Evolutionary conservation across 2,888 invertebrate species (phyloP).

Genomic region (Chesias legatella): DNA sequence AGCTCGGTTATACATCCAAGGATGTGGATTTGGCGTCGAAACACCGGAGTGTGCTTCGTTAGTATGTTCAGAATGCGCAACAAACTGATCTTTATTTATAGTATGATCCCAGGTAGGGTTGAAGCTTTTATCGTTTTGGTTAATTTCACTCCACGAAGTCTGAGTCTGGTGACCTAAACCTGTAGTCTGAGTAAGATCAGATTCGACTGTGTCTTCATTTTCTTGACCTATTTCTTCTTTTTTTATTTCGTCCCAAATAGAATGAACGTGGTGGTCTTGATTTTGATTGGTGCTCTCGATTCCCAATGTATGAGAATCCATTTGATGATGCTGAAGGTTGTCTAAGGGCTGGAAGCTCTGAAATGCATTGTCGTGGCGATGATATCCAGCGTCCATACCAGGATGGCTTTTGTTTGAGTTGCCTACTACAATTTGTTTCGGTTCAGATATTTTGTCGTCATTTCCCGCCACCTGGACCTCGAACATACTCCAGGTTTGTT

Average conservation of each 20-base stretch:
- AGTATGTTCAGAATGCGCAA: conserved; percentile 2
- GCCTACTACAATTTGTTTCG: conserved; percentile 7
- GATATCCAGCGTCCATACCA: conserved; percentile 5
- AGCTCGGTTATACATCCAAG: conserved; percentile 20
- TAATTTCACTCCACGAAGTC: conserved; percentile 15
- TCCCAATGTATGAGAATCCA: conserved; percentile 13
- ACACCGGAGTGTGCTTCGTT: neutral
- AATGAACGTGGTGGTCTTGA: conserved; percentile 9
- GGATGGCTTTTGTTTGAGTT: conserved; percentile 7
- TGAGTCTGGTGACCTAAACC: conserved; percentile 28
- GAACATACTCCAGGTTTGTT: conserved; percentile 24
- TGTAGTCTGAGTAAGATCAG: conserved; percentile 13
- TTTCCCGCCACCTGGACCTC: conserved; percentile 14
- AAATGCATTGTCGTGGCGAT: conserved; percentile 12
- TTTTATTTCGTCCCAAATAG: conserved; percentile 15
- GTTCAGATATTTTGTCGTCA: conserved; percentile 17
- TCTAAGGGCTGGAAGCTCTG: conserved; percentile 10
- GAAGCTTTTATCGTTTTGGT: conserved; percentile 15
- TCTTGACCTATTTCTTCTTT: conserved; percentile 17
- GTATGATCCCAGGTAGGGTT: conserved; percentile 12
- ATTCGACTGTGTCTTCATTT: conserved; percentile 12
- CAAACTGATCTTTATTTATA: conserved; percentile 1
- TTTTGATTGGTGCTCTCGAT: conserved; percentile 6
- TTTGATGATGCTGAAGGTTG: neutral
- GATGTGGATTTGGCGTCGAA: conserved; percentile 11